Evolutionary conservation across 1,140 invertebrate species (phyloP), one percentile per base, ranked within the genome.

Genomic region (Protaetia brevitarsis): DNA sequence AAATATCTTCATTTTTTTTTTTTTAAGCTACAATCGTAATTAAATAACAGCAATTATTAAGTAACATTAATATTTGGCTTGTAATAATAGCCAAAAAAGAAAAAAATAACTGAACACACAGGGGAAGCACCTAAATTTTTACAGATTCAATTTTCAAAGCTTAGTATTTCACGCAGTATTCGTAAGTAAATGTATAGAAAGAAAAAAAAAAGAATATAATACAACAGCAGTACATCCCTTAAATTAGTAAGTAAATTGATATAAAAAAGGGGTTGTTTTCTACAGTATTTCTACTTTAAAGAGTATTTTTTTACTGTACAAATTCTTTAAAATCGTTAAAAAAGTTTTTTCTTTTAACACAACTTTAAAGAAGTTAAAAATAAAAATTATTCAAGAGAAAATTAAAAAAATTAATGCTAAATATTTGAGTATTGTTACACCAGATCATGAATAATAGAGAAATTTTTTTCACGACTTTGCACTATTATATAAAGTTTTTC

Each of bases 251-350:
- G 34, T 37, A 37, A 37, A 37, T 37, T 13, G 34, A 8, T 37
- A 13, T 37, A 11, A 13, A 2, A 2, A 11, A 2, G 16, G 3
- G 16, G 16, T 4, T 5, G 34, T 37, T 37, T 11, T 16, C 34
- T 37, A 37, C n/a, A n/a, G n/a, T n/a, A n/a, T n/a, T n/a, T n/a
- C n/a, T n/a, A n/a, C n/a, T n/a, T n/a, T n/a, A n/a, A n/a, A n/a
- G n/a, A n/a, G n/a, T n/a, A n/a, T n/a, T n/a, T n/a, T n/a, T n/a
- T 37, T 37, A 37, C 34, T 37, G 34, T 37, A 37, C 34, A 37
- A 37, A 37, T 13, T 2, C n/a, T n/a, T n/a, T n/a, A n/a, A n/a
- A n/a, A n/a, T n/a, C n/a, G n/a, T n/a, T n/a, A n/a, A n/a, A n/a
- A n/a, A n/a, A n/a, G n/a, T n/a, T n/a, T n/a, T n/a, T n/a, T n/a